A percentile compares a stretch with the other conserved stretches of the same genome.
phyloP scores from a whole-genome alignment of 1,140 invertebrate species.

The Tetragonula clypearis region DNA sequence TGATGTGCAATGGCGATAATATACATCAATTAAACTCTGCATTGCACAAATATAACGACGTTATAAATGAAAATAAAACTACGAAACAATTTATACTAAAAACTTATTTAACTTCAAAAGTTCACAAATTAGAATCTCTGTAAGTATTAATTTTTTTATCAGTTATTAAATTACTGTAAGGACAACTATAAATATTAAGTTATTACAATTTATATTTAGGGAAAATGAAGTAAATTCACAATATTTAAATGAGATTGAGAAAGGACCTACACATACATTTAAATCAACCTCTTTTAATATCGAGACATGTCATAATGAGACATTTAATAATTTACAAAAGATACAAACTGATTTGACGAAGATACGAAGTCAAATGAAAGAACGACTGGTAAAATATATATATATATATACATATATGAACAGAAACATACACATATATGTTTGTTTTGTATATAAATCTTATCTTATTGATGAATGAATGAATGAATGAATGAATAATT shows the following conservation, averaged over 20 bases:
- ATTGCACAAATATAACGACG: slow-evolving; percentile 65
- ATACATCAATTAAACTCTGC: slow-evolving; percentile 54
- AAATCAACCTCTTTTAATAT: slow-evolving; percentile 49
- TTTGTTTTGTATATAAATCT: not conserved
- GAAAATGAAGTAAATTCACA: slow-evolving; percentile 37
- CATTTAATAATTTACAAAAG: slow-evolving; percentile 27
- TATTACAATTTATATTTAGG: slow-evolving; percentile 43
- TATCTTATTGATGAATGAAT: not conserved
- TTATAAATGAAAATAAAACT: slow-evolving; percentile 53
- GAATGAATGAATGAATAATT: not conserved
- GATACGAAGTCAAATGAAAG: slow-evolving; percentile 56
- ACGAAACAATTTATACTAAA: slow-evolving; percentile 58
- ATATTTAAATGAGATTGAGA: slow-evolving; percentile 41
- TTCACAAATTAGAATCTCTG: slow-evolving; percentile 54
- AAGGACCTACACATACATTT: slow-evolving; percentile 28
- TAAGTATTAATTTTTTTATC: slow-evolving; percentile 46
- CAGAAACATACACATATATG: not conserved
- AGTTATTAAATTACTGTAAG: not conserved
- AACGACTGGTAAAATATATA: slow-evolving; percentile 48
- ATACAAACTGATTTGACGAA: slow-evolving; percentile 46
- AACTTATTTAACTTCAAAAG: slow-evolving; percentile 43
- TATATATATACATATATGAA: not conserved
- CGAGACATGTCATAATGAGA: slow-evolving; percentile 30
- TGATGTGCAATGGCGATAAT: slow-evolving; percentile 61
- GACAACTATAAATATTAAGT: not conserved